Conservation (phyloP, 30 jellyfish, hydroid and myxozoan species). For the Cassiopea andromeda region DNA sequence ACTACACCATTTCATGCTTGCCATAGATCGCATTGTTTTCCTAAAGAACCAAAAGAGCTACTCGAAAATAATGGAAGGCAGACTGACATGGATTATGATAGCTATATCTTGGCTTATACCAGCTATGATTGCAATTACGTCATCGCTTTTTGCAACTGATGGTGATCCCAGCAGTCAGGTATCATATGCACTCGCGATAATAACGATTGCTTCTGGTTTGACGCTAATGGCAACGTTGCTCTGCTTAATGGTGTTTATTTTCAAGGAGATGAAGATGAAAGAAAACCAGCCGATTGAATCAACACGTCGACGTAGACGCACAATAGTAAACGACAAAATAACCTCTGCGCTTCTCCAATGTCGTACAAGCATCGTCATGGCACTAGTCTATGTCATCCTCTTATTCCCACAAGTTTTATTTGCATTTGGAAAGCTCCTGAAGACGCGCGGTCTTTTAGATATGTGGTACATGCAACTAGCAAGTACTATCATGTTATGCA, state of each 20-base stretch:
- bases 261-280: slow-evolving; percentile 22
- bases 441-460: slow-evolving; percentile 72
- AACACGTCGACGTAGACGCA: slow-evolving; percentile 36
- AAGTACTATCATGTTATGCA: slow-evolving; percentile 69
- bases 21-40: slow-evolving; percentile 65
- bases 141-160: slow-evolving; percentile 46
- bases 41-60: slow-evolving; percentile 31
- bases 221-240: slow-evolving; percentile 36
- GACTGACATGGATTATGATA: slow-evolving; percentile 66
- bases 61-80: slow-evolving; percentile 31
- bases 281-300: slow-evolving; percentile 19
- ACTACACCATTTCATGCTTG: slow-evolving; percentile 62
- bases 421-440: slow-evolving; percentile 71
- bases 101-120: slow-evolving; percentile 75
- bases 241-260: slow-evolving; percentile 24
- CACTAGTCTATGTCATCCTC: slow-evolving; percentile 36
- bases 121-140: slow-evolving; percentile 42
- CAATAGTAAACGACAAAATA: slow-evolving; percentile 7
- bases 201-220: slow-evolving; percentile 63
- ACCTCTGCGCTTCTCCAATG: slow-evolving; percentile 19
- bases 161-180: slow-evolving; percentile 71
- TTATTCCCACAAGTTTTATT: slow-evolving; percentile 71
- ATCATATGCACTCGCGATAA: slow-evolving; percentile 71
- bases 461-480: slow-evolving; percentile 84
- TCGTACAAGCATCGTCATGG: slow-evolving; percentile 60